Evolutionary conservation across 2,888 invertebrate genomes (phyloP).

Genomic region (Cecidostiba fungosa): DNA sequence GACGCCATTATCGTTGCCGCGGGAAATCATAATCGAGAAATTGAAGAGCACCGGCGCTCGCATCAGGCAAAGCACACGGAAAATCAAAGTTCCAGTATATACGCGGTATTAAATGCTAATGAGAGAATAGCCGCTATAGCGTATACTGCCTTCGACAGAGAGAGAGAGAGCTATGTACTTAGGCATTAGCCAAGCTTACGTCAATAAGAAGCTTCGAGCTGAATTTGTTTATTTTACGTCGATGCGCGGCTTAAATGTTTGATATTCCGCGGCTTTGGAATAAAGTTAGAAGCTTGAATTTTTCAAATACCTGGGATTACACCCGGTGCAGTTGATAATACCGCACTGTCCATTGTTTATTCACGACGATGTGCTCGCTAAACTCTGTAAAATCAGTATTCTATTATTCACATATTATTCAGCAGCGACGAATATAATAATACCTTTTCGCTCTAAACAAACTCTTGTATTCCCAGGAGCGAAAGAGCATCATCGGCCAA

Average conservation of each 20-base stretch:
- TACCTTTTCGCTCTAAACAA: background rate
- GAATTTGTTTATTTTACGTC: conserved; percentile 20
- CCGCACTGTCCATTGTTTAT: background rate
- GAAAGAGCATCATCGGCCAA: background rate
- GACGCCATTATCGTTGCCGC: conserved; percentile 69
- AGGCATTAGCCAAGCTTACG: conserved; percentile 38
- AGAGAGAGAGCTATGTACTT: conserved; percentile 2
- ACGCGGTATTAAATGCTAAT: conserved; percentile 76
- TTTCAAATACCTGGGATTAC: background rate
- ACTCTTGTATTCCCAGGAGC: background rate
- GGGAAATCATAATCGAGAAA: conserved; percentile 74
- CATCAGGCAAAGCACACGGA: conserved; percentile 68
- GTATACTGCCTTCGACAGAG: background rate
- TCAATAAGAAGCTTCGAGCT: conserved; percentile 37
- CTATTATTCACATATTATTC: background rate
- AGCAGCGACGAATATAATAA: background rate
- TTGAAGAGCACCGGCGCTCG: conserved; percentile 55
- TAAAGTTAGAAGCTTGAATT: background rate
- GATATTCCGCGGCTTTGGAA: background rate
- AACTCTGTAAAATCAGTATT: background rate
- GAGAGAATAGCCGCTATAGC: conserved; percentile 66
- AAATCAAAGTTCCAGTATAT: conserved; percentile 74
- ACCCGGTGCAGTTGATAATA: background rate
- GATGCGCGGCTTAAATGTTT: no score
- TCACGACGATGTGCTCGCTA: background rate